A percentile compares a stretch with the other conserved stretches of the same genome.
phyloP scores from a whole-genome alignment of 2,888 invertebrate species.

The Cerceris rybyensis region DNA sequence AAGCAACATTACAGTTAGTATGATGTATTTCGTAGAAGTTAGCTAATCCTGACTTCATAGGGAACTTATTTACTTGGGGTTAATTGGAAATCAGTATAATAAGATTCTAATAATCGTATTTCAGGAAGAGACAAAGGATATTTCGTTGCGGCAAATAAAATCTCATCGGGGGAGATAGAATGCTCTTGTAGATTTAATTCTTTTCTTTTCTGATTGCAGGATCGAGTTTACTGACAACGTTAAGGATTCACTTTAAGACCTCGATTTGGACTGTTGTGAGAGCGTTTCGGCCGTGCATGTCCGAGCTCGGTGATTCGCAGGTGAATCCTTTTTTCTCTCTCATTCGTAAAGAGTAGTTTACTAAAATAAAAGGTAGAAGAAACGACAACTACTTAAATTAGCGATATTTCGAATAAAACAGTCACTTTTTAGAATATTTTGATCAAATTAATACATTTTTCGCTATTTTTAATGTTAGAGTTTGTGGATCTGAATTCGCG shows the following conservation, averaged over 20 bases:
- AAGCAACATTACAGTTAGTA: too few species aligned
- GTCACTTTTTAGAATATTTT: too few species aligned
- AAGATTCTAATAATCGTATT: not conserved
- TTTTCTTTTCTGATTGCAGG: constrained; percentile 38
- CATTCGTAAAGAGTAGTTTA: not conserved
- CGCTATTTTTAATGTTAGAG: too few species aligned
- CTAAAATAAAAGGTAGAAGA: too few species aligned
- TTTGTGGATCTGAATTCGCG: too few species aligned
- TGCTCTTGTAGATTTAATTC: constrained; percentile 5
- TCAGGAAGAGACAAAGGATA: not conserved
- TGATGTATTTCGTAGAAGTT: too few species aligned
- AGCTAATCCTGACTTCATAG: not conserved
- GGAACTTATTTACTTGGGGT: not conserved
- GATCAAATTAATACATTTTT: too few species aligned
- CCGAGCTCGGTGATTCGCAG: constrained; percentile 27
- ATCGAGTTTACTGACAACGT: constrained; percentile 23
- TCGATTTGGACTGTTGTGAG: constrained; percentile 1
- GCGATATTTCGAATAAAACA: too few species aligned
- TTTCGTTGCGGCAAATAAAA: not conserved
- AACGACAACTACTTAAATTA: too few species aligned
- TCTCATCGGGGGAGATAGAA: not conserved
- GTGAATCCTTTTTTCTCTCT: constrained; percentile 25
- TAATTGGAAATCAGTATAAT: not conserved
- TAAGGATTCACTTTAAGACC: constrained; percentile 37
- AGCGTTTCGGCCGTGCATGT: constrained; percentile 38